Base-by-base conservation (phyloP, 92 coral and sea anemone species). In the Zoanthus solanderi region DNA sequence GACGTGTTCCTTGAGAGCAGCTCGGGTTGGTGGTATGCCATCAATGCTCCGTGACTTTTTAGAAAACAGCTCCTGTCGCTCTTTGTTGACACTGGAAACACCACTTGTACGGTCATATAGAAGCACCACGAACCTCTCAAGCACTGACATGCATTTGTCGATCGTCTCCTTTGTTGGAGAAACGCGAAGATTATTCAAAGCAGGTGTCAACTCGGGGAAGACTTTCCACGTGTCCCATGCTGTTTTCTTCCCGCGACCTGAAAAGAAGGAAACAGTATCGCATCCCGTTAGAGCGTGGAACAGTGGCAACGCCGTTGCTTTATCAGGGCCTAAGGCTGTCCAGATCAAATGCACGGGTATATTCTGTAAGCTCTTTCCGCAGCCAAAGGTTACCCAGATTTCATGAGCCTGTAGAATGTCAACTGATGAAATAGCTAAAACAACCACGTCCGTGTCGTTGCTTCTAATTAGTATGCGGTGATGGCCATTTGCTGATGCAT, bases 241-340 rank as follows among this genome's bases (percentile, higher is more conserved):
- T 23, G 23, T 23, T 23, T 23, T 23, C 23, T 23, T 23, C 23
- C 23, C 23, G 23, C 23, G 23, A 23, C 23, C 23, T 23, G 23
- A 23, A 23, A 23, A 23, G 23, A 23, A 23, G 23, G 23, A 23
- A 23, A 23, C 23, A 23, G 23, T 23, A 23, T 23, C 23, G 23
- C 23, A 23, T 23, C 23, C 23, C 23, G 23, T 23, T 23, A 23
- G 23, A 23, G 23, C 23, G 23, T 23, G 23, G 53, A 93, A 90
- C 83, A 93, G 10, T 13, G 96, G 96, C 68, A 93, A 52, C 12
- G 85, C 90, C 17, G 89, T 63, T 61, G 93, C 65, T 88, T 88
- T 90, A 52, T 78, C 90, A 14, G 77, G 86, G 47, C 94, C 92
- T 23, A 93, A 46, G 18, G 96, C 85, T 29, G 87, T 63, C 15